A percentile compares a stretch with the other conserved stretches of the same genome.
Conservation (phyloP, 1,140 invertebrate species). For the Meteorus sp. region DNA sequence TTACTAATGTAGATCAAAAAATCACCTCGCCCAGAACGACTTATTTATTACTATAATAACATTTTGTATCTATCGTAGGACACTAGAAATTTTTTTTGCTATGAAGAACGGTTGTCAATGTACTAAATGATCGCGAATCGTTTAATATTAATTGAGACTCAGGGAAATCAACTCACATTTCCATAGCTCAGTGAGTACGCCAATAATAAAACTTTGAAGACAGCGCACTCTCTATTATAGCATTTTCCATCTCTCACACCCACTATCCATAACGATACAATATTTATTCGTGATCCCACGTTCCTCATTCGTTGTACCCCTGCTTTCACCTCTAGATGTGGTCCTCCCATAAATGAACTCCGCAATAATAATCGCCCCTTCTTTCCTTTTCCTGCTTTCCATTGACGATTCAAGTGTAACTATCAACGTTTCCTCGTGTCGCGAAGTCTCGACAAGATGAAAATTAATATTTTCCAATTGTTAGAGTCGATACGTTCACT, state of each 20-base stretch:
- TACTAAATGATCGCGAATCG: background rate
- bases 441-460: background rate
- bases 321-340: constrained; percentile 45
- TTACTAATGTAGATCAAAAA: too few relatives aligned
- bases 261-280: background rate
- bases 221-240: constrained; percentile 53
- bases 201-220: constrained; percentile 44
- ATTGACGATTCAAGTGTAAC: background rate
- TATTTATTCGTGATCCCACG: too few relatives aligned
- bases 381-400: constrained; percentile 4
- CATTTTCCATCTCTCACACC: constrained; percentile 40
- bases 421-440: background rate
- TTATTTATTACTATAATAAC: too few relatives aligned
- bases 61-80: too few relatives aligned
- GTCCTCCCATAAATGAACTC: constrained; percentile 3
- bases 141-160: background rate
- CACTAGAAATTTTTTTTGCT: too few relatives aligned
- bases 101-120: background rate
- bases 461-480: background rate
- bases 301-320: background rate
- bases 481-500: too few relatives aligned
- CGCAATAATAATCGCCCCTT: background rate
- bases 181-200: constrained; percentile 32
- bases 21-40: too few relatives aligned
- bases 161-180: constrained; percentile 21